Percentiles rank a stretch among this genome's conserved stretches.
Evolutionary conservation across 2,113 vertebrate species (phyloP).

Genomic region (Chlamydotis undulata): DNA sequence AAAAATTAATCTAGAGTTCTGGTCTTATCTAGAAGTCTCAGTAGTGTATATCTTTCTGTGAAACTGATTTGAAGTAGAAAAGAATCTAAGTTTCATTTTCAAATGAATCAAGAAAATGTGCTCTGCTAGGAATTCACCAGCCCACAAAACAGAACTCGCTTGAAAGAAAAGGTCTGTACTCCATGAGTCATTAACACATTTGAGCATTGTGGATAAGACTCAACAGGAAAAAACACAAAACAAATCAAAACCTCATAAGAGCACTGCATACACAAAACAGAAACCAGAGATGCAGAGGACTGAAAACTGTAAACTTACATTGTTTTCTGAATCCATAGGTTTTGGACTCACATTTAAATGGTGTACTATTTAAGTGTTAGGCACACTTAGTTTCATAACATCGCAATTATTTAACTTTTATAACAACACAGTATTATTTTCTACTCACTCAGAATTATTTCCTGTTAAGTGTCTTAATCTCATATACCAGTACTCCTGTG

Average conservation of each 20-base stretch:
- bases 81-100: background rate
- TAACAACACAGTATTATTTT: background rate
- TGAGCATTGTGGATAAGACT: background rate
- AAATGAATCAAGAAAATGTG: background rate
- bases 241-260: background rate
- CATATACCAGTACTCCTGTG: background rate
- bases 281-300: background rate
- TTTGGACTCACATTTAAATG: background rate
- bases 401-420: background rate
- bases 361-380: background rate
- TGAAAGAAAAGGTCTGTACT: background rate
- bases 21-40: background rate
- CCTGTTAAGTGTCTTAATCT: background rate
- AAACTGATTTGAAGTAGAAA: background rate
- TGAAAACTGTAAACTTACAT: background rate
- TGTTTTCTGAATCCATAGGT: background rate
- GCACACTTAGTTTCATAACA: background rate
- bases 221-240: background rate
- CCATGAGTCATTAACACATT: background rate
- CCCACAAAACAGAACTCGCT: background rate
- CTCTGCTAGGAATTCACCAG: background rate
- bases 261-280: background rate
- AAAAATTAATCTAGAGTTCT: background rate
- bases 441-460: background rate
- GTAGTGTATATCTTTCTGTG: background rate